Evolutionary conservation across 2,797 vertebrate genomes (phyloP).

Genomic region (Melanotaenia parkinsoni): DNA sequence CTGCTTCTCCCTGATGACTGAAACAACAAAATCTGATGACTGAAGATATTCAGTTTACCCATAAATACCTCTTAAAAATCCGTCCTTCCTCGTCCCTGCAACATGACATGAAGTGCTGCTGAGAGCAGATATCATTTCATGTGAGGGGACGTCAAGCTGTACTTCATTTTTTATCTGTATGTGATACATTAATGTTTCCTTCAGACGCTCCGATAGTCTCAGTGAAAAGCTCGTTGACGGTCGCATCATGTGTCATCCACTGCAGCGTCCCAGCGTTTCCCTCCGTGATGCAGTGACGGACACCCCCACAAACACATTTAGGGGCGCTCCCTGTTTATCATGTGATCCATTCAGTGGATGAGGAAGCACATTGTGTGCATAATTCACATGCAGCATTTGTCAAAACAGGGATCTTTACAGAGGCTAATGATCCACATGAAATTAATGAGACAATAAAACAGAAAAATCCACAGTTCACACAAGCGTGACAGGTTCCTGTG

Average conservation of each 20-base stretch:
- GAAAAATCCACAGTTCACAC: slow-evolving; percentile 90
- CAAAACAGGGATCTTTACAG: slow-evolving; percentile 92
- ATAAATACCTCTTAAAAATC: slow-evolving; percentile 4
- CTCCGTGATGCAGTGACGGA: slow-evolving; percentile 78
- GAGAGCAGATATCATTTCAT: slow-evolving; percentile 23
- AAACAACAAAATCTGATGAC: slow-evolving; percentile 7
- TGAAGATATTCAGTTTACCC: neutral
- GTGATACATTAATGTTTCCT: slow-evolving; percentile 66
- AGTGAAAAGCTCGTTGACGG: slow-evolving; percentile 39
- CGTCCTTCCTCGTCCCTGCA: slow-evolving; percentile 4
- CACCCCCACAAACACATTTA: slow-evolving; percentile 69
- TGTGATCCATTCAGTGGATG: slow-evolving; percentile 84
- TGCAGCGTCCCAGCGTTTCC: slow-evolving; percentile 62
- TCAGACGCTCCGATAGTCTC: slow-evolving; percentile 52
- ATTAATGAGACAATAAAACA: slow-evolving; percentile 98
- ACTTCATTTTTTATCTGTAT: slow-evolving; percentile 62
- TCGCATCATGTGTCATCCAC: slow-evolving; percentile 68
- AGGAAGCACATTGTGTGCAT: slow-evolving; percentile 89
- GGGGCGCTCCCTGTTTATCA: slow-evolving; percentile 89
- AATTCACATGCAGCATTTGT: slow-evolving; percentile 95
- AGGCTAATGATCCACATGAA: slow-evolving; percentile 97
- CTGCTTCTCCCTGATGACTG: neutral
- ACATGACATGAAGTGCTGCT: neutral
- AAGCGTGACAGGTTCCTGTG: slow-evolving; percentile 87
- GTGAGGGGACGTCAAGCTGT: slow-evolving; percentile 38